These are phyloP conservation scores for Ceryle rudis DNA, from an alignment of 2,797 vertebrate genomes.

Conservation along the genomic window DNA sequence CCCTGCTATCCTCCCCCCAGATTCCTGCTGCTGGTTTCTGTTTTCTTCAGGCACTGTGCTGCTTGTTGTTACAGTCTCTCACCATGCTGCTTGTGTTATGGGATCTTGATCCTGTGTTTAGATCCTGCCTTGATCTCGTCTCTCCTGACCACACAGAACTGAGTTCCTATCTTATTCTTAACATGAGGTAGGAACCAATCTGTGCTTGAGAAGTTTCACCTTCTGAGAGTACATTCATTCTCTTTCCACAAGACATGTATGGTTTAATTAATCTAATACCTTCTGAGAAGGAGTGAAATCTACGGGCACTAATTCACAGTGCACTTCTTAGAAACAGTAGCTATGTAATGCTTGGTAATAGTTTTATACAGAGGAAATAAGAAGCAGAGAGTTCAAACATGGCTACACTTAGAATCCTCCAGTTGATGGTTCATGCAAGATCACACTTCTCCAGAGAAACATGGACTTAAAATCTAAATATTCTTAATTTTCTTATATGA, in stretches of 20 bases:
- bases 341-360: not conserved
- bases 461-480: not conserved
- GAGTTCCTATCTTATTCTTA: not conserved
- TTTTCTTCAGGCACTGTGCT: not conserved
- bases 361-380: not conserved
- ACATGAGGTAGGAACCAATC: not conserved
- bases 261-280: not conserved
- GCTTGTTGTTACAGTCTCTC: not conserved
- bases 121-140: not conserved
- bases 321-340: not conserved
- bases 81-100: not conserved
- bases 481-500: not conserved
- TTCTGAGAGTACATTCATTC: not conserved
- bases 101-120: not conserved
- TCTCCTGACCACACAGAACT: not conserved
- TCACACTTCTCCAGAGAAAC: not conserved
- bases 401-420: not conserved
- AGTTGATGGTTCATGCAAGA: not conserved
- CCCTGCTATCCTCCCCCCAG: not conserved
- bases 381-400: not conserved
- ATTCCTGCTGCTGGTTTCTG: not conserved
- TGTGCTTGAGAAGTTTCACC: not conserved
- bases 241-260: not conserved
- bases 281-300: not conserved
- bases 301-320: not conserved